Evolutionary conservation across 2,113 vertebrate species (phyloP).

Genomic region (Suricata suricatta): DNA sequence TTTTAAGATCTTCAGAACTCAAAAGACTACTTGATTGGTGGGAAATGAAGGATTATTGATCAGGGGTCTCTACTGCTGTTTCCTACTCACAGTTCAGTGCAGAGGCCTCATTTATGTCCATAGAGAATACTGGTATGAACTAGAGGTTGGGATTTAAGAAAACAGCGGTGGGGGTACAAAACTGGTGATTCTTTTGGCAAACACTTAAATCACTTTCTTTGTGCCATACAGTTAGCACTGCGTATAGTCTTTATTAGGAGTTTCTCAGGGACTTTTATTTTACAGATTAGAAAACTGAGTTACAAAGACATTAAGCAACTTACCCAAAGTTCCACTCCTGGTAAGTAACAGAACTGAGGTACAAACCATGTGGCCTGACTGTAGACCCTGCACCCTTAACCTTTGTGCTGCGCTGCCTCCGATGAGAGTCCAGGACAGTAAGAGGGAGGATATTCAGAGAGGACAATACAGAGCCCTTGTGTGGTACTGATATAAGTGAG

Average conservation of each 20-base stretch:
- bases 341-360: not conserved
- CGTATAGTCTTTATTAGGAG: not conserved
- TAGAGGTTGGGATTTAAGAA: not conserved
- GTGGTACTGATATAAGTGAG: not conserved
- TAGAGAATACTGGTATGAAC: not conserved
- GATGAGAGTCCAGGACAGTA: not conserved
- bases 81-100: not conserved
- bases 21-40: not conserved
- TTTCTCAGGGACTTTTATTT: not conserved
- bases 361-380: not conserved
- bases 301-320: not conserved
- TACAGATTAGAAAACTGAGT: not conserved
- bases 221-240: not conserved
- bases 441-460: not conserved
- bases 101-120: not conserved
- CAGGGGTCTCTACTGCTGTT: not conserved
- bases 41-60: not conserved
- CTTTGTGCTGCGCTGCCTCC: not conserved
- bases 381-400: not conserved
- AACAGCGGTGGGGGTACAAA: not conserved
- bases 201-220: not conserved
- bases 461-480: not conserved
- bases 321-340: not conserved
- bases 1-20: not conserved
- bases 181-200: not conserved